phyloP scores from a whole-genome alignment of 2,888 invertebrate species.

The Hylaea fasciaria region DNA sequence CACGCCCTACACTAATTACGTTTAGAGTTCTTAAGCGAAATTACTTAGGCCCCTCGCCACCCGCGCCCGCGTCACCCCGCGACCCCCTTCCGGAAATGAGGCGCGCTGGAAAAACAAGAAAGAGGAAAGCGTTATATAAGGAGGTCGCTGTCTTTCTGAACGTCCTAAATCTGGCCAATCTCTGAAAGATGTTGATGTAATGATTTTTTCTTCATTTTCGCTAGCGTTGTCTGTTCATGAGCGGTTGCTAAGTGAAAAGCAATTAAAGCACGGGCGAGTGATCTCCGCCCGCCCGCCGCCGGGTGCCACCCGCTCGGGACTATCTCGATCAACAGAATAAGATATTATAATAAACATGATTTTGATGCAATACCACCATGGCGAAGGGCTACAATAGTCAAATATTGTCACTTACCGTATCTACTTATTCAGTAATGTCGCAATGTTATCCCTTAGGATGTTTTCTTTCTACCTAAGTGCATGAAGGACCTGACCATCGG shows the following conservation, averaged over 20 bases:
- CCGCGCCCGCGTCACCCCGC: conserved; percentile 67
- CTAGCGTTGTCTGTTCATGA: conserved; percentile 81
- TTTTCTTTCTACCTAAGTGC: too few relatives aligned
- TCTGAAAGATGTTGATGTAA: conserved; percentile 84
- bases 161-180: conserved; percentile 83
- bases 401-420: too few relatives aligned
- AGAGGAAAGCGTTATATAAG: conserved; percentile 82
- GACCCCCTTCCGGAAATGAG: conserved; percentile 82
- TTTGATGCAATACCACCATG: conserved; percentile 49
- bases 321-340: conserved; percentile 74
- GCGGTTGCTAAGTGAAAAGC: conserved; percentile 85
- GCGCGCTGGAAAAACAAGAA: conserved; percentile 83
- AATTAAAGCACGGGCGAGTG: conserved; percentile 86
- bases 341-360: conserved; percentile 66
- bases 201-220: conserved; percentile 83
- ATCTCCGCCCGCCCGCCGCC: conserved; percentile 68
- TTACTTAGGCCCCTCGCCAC: conserved; percentile 87
- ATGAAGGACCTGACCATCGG: too few relatives aligned
- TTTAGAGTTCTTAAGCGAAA: conserved; percentile 89
- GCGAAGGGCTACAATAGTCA: background rate
- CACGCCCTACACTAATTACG: conserved; percentile 88
- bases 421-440: too few relatives aligned
- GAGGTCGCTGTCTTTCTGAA: conserved; percentile 76
- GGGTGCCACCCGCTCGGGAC: conserved; percentile 54
- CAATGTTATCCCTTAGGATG: too few relatives aligned